A percentile compares a stretch with the other conserved stretches of the same genome.
Conservation (phyloP, 2,797 vertebrate genomes). For the Darevskia nairensis region DNA sequence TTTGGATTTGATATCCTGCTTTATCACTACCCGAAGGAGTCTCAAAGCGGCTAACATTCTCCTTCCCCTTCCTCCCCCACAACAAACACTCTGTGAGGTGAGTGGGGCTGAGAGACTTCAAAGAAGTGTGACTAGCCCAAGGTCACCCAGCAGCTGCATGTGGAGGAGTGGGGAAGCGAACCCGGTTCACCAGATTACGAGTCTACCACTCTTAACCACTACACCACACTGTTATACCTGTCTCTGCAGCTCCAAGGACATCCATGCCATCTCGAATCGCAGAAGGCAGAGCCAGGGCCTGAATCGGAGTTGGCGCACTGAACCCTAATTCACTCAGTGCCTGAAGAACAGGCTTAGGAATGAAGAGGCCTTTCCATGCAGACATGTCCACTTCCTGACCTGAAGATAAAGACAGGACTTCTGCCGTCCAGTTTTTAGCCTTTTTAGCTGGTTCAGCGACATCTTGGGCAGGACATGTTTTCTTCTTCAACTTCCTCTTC, state of each 20-base stretch:
- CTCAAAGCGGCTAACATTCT: too few relatives aligned
- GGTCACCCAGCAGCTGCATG: too few relatives aligned
- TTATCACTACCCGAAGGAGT: too few relatives aligned
- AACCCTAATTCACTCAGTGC: conserved; percentile 92
- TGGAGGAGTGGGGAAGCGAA: too few relatives aligned
- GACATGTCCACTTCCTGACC: conserved; percentile 83
- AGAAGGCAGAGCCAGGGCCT: conserved; percentile 89
- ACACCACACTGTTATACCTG: too few relatives aligned
- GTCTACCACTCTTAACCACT: too few relatives aligned
- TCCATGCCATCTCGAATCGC: conserved; percentile 95
- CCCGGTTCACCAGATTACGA: too few relatives aligned
- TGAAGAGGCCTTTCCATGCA: conserved; percentile 91
- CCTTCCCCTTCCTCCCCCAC: too few relatives aligned
- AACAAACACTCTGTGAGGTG: too few relatives aligned
- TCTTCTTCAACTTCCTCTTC: conserved; percentile 71
- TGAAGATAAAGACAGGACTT: conserved; percentile 65
- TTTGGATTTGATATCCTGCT: too few relatives aligned
- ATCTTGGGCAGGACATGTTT: conserved; percentile 31
- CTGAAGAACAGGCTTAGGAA: conserved; percentile 86
- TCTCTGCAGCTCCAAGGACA: conserved; percentile 95
- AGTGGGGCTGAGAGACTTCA: too few relatives aligned
- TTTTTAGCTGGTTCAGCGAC: conserved; percentile 59
- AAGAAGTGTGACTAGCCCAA: too few relatives aligned
- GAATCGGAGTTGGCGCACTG: conserved; percentile 91
- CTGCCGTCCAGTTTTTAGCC: conserved; percentile 87